phyloP scores from a whole-genome alignment of 2,888 invertebrate species.

The Trimorus sp. region DNA sequence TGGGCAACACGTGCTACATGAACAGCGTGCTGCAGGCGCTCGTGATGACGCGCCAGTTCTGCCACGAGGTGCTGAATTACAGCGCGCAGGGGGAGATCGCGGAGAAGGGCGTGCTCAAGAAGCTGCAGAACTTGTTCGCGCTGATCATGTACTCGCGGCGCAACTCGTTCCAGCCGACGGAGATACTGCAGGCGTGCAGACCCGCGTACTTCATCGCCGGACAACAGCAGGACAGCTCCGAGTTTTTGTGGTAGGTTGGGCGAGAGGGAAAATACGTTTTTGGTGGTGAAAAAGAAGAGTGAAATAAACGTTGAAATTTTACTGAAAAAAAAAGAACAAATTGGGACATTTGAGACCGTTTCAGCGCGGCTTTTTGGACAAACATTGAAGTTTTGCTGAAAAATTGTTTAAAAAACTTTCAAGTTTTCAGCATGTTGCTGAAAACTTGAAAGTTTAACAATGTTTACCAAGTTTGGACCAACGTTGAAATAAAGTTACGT shows the following conservation, averaged over 20 bases:
- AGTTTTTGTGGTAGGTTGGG: slow-evolving; percentile 86
- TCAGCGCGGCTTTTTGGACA: too few species aligned
- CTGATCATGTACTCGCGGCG: slow-evolving; percentile 87
- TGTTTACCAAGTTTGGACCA: too few species aligned
- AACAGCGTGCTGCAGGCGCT: slow-evolving; percentile 93
- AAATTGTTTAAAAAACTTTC: too few species aligned
- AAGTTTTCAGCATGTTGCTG: too few species aligned
- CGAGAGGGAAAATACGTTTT: too few species aligned
- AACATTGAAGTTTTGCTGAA: too few species aligned
- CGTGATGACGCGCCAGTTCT: slow-evolving; percentile 91
- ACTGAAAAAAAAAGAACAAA: too few species aligned
- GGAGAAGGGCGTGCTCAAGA: slow-evolving; percentile 81
- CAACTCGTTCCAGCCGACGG: slow-evolving; percentile 87
- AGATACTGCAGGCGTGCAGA: slow-evolving; percentile 87
- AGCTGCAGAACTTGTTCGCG: slow-evolving; percentile 89
- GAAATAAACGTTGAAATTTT: too few species aligned
- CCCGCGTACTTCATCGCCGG: slow-evolving; percentile 90
- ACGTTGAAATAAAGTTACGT: too few species aligned
- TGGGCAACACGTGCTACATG: slow-evolving; percentile 95
- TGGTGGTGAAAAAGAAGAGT: too few species aligned
- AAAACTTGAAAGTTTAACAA: too few species aligned
- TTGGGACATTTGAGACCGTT: too few species aligned
- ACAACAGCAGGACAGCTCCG: slow-evolving; percentile 94
- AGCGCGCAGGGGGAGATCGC: slow-evolving; percentile 67
- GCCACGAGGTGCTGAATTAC: slow-evolving; percentile 84